Percentiles rank a stretch among this genome's conserved stretches.
These are phyloP conservation scores for Silurus asotus DNA, from an alignment of 2,113 vertebrate species.

Conservation along the genomic window DNA sequence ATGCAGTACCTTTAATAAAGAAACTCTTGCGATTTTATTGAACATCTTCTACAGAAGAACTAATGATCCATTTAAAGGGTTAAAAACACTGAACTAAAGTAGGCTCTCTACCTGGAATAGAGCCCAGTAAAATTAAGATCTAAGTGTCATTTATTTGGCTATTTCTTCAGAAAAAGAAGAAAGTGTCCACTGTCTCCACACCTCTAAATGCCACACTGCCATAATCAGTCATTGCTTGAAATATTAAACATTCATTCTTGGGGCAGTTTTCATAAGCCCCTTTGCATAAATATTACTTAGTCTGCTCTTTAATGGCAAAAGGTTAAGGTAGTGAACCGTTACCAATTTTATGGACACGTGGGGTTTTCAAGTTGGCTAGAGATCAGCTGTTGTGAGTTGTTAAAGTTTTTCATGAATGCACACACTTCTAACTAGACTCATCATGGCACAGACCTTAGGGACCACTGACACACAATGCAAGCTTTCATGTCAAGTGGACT, in stretches of 20 bases:
- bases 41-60: background rate
- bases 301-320: too few relatives aligned
- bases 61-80: background rate
- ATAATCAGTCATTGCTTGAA: background rate
- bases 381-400: background rate
- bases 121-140: background rate
- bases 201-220: background rate
- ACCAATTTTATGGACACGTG: background rate
- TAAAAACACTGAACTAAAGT: background rate
- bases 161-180: constrained; percentile 17
- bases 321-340: background rate
- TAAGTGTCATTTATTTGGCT: constrained; percentile 48
- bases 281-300: background rate
- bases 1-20: background rate
- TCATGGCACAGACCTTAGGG: background rate
- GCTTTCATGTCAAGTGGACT: background rate
- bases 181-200: background rate
- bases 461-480: constrained; percentile 4
- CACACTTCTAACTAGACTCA: background rate
- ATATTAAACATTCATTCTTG: background rate
- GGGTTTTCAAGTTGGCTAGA: background rate
- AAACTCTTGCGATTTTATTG: background rate
- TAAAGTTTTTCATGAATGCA: background rate
- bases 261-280: background rate
- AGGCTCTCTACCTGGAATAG: background rate